Evolutionary conservation across 2,888 invertebrate species (phyloP).

Genomic region (Aporophyla lueneburgensis): DNA sequence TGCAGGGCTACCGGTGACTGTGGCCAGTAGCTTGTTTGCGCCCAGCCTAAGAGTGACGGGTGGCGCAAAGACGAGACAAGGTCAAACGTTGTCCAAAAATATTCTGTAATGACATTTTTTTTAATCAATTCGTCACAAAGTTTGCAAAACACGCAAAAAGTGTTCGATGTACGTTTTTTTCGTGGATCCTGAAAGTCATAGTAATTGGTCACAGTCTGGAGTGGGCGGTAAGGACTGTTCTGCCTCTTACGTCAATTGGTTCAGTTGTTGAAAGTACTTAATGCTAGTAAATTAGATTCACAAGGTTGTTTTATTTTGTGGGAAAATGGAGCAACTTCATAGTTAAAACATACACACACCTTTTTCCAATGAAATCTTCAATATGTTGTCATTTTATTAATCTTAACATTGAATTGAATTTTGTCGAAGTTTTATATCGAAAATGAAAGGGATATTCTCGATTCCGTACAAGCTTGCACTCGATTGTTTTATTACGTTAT

Average conservation of each 20-base stretch:
- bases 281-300: conserved; percentile 3
- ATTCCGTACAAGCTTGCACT: conserved; percentile 49
- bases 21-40: too few relatives aligned
- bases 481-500: conserved; percentile 52
- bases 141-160: conserved; percentile 68
- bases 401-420: conserved; percentile 35
- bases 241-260: conserved; percentile 11
- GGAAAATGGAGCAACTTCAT: neutral
- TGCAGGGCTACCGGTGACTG: too few relatives aligned
- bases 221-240: conserved; percentile 10
- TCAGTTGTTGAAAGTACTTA: conserved; percentile 8
- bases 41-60: conserved; percentile 69
- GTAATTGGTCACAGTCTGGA: conserved; percentile 50
- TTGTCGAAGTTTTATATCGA: conserved; percentile 23
- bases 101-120: conserved; percentile 77
- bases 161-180: conserved; percentile 62
- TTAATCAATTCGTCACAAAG: conserved; percentile 74
- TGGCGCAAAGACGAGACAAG: conserved; percentile 78
- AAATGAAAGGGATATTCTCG: conserved; percentile 58
- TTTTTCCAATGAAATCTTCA: neutral
- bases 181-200: conserved; percentile 53
- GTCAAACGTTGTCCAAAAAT: conserved; percentile 76
- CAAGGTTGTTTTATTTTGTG: conserved; percentile 36
- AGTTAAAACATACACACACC: neutral
- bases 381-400: neutral